Conservation (phyloP, 1,140 invertebrate genomes). For the Papilio helenus region DNA sequence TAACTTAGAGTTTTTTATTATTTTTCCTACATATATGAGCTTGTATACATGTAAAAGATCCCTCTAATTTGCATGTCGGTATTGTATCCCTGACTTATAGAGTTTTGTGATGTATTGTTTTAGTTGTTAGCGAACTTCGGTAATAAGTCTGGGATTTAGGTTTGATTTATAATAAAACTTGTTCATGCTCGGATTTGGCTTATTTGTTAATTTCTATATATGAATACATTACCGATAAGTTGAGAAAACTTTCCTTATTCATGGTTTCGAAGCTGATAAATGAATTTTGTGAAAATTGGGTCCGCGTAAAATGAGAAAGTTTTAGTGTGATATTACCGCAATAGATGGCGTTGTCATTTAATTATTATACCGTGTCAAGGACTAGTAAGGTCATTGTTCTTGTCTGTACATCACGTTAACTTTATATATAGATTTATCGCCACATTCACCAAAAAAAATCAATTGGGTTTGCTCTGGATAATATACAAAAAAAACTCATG, state of each 20-base stretch:
- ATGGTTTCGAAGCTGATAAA: not conserved
- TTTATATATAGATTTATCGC: no score
- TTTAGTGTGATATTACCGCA: not conserved
- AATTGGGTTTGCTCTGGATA: no score
- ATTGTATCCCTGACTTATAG: constrained; percentile 22
- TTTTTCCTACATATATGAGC: not conserved
- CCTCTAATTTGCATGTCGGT: constrained; percentile 11
- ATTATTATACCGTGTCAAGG: not conserved
- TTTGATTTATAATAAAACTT: constrained; percentile 38
- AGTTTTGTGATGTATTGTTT: constrained; percentile 36
- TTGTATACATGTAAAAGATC: not conserved
- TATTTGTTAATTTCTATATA: constrained; percentile 31
- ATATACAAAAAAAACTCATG: no score
- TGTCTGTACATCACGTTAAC: no score
- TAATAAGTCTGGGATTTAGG: constrained; percentile 22
- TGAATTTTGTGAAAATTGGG: not conserved
- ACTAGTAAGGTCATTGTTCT: no score
- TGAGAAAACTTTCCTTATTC: not conserved
- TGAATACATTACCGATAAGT: constrained; percentile 10
- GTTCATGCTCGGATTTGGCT: constrained; percentile 26
- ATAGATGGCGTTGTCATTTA: not conserved
- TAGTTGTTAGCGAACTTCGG: constrained; percentile 30
- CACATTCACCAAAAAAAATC: no score
- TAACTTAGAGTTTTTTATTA: not conserved
- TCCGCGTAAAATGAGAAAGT: not conserved